Evolutionary conservation across 2,888 invertebrate genomes (phyloP).

Genomic region (Gibbula magus): DNA sequence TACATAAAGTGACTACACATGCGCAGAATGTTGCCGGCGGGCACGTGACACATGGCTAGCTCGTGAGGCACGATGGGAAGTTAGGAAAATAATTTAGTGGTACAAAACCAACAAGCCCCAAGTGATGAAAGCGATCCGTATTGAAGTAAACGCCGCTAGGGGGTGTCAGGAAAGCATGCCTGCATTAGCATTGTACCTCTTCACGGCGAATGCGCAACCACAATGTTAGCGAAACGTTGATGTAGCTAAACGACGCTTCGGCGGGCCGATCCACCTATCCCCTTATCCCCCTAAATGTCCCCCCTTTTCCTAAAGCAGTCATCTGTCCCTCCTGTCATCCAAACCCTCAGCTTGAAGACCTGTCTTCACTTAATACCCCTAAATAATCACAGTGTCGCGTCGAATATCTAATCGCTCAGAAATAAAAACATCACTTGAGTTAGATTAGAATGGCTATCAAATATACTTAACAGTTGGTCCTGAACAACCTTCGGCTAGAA

Average conservation of each 20-base stretch:
- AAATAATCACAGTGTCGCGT: conserved; percentile 7
- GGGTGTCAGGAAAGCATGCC: not conserved
- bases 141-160: not conserved
- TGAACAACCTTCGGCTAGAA: not conserved
- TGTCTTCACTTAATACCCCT: conserved; percentile 14
- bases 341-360: not conserved
- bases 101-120: conserved; percentile 12
- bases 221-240: not conserved
- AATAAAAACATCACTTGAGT: conserved; percentile 27
- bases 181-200: conserved; percentile 15
- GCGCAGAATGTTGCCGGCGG: conserved; percentile 8
- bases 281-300: not conserved
- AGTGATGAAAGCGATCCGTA: conserved; percentile 7
- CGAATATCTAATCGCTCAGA: conserved; percentile 25
- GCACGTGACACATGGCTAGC: not conserved
- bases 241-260: not conserved
- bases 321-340: not conserved
- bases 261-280: not conserved
- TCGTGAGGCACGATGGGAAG: conserved; percentile 3
- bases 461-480: conserved; percentile 26
- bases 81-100: conserved; percentile 9
- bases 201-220: not conserved
- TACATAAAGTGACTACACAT: not conserved
- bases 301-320: not conserved
- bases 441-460: conserved; percentile 10